Conservation (phyloP, 2,888 invertebrate genomes). For the Bombyx huttoni region DNA sequence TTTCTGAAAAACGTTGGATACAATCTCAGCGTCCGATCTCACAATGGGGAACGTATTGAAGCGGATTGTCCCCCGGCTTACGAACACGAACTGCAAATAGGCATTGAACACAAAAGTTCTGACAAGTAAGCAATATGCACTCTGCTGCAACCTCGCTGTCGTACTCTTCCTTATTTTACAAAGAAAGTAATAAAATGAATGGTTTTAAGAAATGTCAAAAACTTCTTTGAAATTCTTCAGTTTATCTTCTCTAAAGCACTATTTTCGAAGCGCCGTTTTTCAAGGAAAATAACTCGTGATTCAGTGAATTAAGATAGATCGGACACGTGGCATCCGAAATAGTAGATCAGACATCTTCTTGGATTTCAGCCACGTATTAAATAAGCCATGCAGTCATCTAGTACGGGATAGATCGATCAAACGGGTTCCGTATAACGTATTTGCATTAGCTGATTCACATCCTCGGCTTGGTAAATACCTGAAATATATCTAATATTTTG, state of each 20-base stretch:
- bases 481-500: neutral
- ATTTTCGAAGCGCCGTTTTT: constrained; percentile 1
- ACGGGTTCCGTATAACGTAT: neutral
- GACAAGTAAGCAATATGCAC: neutral
- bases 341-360: neutral
- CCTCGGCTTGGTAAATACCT: neutral
- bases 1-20: neutral
- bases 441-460: neutral
- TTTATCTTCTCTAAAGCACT: too few species aligned
- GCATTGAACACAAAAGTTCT: neutral
- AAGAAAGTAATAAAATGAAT: too few species aligned
- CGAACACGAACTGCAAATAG: constrained; percentile 1
- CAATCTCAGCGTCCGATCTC: neutral
- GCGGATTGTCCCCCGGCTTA: neutral
- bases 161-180: too few species aligned
- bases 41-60: neutral
- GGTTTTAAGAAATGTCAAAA: too few species aligned
- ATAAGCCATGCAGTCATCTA: neutral
- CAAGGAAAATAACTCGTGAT: neutral
- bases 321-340: neutral
- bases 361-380: neutral
- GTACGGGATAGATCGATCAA: neutral
- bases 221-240: too few species aligned
- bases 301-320: neutral
- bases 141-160: neutral